Evolutionary conservation across 2,888 invertebrate genomes (phyloP).

Genomic region (Leptinotarsa rubiginosa): DNA sequence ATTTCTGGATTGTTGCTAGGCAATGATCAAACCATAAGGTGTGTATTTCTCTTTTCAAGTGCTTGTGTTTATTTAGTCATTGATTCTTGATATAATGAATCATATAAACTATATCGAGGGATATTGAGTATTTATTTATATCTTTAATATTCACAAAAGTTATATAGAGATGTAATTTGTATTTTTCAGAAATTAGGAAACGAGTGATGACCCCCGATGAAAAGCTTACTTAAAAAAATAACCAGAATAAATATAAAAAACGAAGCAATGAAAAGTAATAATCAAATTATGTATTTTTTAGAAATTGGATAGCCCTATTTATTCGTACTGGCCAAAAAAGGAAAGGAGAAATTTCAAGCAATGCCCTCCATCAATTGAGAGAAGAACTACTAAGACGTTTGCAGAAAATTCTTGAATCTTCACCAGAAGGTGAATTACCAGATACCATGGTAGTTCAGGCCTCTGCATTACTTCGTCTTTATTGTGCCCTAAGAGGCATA

Average conservation of each 20-base stretch:
- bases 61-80: too few species aligned
- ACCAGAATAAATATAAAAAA: too few species aligned
- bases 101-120: too few species aligned
- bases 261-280: too few species aligned
- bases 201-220: too few species aligned
- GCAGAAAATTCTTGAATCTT: conserved; percentile 74
- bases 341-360: conserved; percentile 79
- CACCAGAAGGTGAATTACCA: conserved; percentile 72
- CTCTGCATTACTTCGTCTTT: conserved; percentile 88
- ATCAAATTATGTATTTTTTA: conserved; percentile 34
- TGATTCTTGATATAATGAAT: too few species aligned
- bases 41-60: neutral
- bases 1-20: conserved; percentile 88
- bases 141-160: neutral
- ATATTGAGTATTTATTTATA: too few species aligned
- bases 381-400: conserved; percentile 81
- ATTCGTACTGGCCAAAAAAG: conserved; percentile 88
- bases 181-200: neutral
- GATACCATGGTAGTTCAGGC: conserved; percentile 84
- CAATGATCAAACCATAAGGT: conserved; percentile 82
- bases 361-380: conserved; percentile 77
- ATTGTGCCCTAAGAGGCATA: conserved; percentile 92
- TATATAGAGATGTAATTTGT: neutral
- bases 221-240: too few species aligned
- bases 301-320: conserved; percentile 94